phyloP scores from a whole-genome alignment of 2,113 vertebrate species.

The Brienomyrus longianalis region DNA sequence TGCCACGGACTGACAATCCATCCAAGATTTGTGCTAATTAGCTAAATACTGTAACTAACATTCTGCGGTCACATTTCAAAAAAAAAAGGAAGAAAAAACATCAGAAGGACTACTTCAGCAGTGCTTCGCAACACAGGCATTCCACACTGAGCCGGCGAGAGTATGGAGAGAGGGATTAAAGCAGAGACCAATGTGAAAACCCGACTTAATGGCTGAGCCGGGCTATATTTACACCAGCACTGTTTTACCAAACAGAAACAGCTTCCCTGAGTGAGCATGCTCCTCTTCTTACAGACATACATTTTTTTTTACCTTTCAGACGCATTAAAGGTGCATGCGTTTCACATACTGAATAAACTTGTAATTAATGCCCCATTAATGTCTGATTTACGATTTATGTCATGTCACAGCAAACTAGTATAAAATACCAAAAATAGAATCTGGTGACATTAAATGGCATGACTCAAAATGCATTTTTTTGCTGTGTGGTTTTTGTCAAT shows the following conservation, averaged over 20 bases:
- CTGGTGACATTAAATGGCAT: neutral
- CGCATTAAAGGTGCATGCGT: neutral
- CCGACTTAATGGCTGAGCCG: constrained; percentile 32
- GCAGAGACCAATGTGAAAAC: constrained; percentile 39
- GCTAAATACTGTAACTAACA: constrained; percentile 50
- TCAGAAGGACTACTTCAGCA: constrained; percentile 51
- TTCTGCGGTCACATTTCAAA: constrained; percentile 46
- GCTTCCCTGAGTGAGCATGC: constrained; percentile 30
- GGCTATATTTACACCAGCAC: constrained; percentile 23
- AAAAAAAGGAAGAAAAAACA: constrained; percentile 19
- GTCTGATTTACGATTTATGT: constrained; percentile 15
- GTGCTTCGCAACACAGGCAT: constrained; percentile 26
- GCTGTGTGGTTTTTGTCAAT: neutral
- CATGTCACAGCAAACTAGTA: neutral
- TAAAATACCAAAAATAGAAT: neutral
- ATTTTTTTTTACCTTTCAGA: neutral
- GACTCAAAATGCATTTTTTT: neutral
- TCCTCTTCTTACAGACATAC: neutral
- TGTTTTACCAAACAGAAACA: constrained; percentile 39
- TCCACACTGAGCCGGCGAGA: neutral
- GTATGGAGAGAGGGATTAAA: constrained; percentile 31
- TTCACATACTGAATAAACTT: neutral
- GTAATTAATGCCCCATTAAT: neutral
- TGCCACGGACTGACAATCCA: constrained; percentile 54
- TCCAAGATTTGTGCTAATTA: constrained; percentile 58